Percentiles rank a stretch among this genome's conserved stretches.
phyloP scores from a whole-genome alignment of 2,797 vertebrate genomes.

The Sebastes minor region DNA sequence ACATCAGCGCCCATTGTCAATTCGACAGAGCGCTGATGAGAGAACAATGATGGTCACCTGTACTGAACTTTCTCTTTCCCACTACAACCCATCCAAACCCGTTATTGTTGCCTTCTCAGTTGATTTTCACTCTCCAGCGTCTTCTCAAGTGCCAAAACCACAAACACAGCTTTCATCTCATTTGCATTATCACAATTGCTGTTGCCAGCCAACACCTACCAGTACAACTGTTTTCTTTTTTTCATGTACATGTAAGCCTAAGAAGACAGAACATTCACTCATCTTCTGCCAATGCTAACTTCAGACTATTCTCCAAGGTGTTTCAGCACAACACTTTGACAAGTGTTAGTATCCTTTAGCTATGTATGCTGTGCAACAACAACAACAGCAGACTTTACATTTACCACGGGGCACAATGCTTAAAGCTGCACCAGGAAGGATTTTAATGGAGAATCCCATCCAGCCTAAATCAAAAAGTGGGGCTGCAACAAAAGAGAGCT shows the following conservation, averaged over 20 bases:
- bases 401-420: slow-evolving; percentile 46
- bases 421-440: slow-evolving; percentile 22
- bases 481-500: slow-evolving; percentile 38
- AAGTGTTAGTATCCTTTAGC: slow-evolving; percentile 59
- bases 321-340: slow-evolving; percentile 50
- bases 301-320: slow-evolving; percentile 57
- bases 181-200: slow-evolving; percentile 55
- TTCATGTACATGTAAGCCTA: slow-evolving; percentile 37
- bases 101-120: slow-evolving; percentile 52
- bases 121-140: slow-evolving; percentile 63
- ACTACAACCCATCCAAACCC: slow-evolving; percentile 1
- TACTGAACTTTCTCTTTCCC: slow-evolving; percentile 14
- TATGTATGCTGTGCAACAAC: slow-evolving; percentile 33
- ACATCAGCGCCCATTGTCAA: neutral
- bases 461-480: slow-evolving; percentile 28
- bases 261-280: slow-evolving; percentile 47
- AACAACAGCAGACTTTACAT: slow-evolving; percentile 51
- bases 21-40: neutral
- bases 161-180: slow-evolving; percentile 61
- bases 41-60: neutral
- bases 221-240: slow-evolving; percentile 19
- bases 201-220: slow-evolving; percentile 62
- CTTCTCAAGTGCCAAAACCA: slow-evolving; percentile 50
- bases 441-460: slow-evolving; percentile 30
- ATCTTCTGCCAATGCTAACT: slow-evolving; percentile 56